phyloP scores from a whole-genome alignment of 1,140 invertebrate genomes.

The Venturia canescens region DNA sequence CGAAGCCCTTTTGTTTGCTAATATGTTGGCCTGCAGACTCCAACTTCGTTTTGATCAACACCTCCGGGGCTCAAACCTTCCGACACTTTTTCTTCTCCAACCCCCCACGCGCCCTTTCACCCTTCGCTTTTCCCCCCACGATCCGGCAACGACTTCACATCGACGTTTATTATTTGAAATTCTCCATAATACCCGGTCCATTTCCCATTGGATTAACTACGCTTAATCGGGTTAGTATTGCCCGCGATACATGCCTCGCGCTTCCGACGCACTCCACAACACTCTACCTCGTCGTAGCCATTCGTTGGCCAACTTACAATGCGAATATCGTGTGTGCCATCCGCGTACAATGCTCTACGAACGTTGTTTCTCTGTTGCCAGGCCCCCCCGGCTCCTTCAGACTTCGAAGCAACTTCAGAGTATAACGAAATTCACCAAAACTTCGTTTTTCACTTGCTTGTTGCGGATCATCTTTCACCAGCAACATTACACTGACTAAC shows the following conservation, averaged over 20 bases:
- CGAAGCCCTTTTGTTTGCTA: slow-evolving; percentile 4
- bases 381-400: too few relatives aligned
- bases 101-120: neutral
- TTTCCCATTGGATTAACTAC: slow-evolving; percentile 40
- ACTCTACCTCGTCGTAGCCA: neutral
- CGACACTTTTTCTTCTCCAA: neutral
- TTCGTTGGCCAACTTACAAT: neutral
- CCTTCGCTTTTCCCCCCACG: neutral
- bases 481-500: too few relatives aligned
- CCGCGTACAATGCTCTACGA: too few relatives aligned
- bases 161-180: slow-evolving; percentile 44
- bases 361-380: too few relatives aligned
- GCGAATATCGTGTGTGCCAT: neutral
- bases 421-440: too few relatives aligned
- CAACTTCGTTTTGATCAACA: neutral
- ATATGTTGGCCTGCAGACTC: neutral
- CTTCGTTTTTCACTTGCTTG: too few relatives aligned
- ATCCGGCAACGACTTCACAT: slow-evolving; percentile 31
- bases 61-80: neutral
- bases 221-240: slow-evolving; percentile 46
- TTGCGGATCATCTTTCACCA: too few relatives aligned
- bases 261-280: slow-evolving; percentile 3
- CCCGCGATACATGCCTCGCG: slow-evolving; percentile 23
- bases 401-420: too few relatives aligned
- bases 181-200: slow-evolving; percentile 41